Conservation (phyloP, 2,797 vertebrate species). For the Spinibarbus caldwelli region DNA sequence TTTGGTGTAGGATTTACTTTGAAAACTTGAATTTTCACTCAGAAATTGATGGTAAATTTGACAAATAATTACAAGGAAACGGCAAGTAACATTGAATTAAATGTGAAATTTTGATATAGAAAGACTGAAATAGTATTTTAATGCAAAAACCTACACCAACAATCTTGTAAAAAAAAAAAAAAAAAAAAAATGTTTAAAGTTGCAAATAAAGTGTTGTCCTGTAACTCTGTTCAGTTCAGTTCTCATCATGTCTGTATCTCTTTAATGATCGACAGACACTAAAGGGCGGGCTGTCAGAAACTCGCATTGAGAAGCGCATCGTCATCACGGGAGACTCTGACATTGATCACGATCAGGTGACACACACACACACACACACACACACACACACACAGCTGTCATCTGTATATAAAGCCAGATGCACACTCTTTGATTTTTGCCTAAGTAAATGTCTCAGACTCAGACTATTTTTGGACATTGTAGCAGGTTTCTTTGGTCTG, state of each 20-base stretch:
- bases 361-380: conserved; percentile 29
- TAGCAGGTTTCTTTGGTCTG: neutral
- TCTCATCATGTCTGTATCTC: conserved; percentile 5
- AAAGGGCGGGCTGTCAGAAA: conserved; percentile 97
- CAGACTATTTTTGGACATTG: neutral
- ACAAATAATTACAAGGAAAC: neutral
- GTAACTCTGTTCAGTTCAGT: neutral
- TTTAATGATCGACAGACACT: conserved; percentile 81
- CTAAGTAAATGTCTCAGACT: neutral
- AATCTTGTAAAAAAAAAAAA: neutral
- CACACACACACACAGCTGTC: neutral
- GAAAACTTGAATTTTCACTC: neutral
- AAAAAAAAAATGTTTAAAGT: neutral
- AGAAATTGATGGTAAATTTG: neutral
- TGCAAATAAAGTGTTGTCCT: neutral
- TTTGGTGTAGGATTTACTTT: neutral
- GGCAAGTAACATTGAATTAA: neutral
- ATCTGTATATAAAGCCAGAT: neutral
- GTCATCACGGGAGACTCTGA: conserved; percentile 97
- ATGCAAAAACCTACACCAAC: neutral
- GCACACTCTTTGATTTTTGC: neutral
- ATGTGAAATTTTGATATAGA: neutral
- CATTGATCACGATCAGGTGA: conserved; percentile 97
- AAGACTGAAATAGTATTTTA: neutral
- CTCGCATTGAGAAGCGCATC: conserved; percentile 98